These are phyloP conservation scores for Clinocottus analis DNA, from an alignment of 2,113 vertebrate genomes.

Conservation along the genomic window DNA sequence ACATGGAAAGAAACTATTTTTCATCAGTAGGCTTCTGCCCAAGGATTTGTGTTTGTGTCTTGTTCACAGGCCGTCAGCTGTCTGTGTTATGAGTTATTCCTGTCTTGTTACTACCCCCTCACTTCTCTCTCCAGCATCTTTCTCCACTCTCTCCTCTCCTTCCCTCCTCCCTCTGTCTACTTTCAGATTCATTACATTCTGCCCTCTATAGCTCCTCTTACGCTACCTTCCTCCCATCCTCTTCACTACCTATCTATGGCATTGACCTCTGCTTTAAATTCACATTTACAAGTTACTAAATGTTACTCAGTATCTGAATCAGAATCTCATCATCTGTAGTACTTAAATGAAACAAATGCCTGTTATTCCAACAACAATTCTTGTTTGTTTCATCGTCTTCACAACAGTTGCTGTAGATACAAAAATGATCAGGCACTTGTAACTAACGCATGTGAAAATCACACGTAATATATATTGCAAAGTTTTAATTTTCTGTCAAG, in stretches of 20 bases:
- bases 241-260: conserved; percentile 1
- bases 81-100: conserved; percentile 44
- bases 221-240: not conserved
- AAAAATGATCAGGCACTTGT: not conserved
- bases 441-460: not conserved
- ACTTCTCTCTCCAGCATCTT: not conserved
- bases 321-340: not conserved
- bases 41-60: conserved; percentile 1
- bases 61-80: conserved; percentile 32
- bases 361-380: not conserved
- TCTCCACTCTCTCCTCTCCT: not conserved
- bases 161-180: not conserved
- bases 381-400: not conserved
- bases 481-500: not conserved
- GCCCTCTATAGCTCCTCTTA: conserved; percentile 6
- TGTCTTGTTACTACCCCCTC: conserved; percentile 33
- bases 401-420: not conserved
- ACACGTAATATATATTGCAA: not conserved
- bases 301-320: not conserved
- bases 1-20: not conserved
- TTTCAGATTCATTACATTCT: conserved; percentile 22
- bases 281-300: not conserved
- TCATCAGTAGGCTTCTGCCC: not conserved
- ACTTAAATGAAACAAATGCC: not conserved
- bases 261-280: not conserved